phyloP scores from a whole-genome alignment of 2,888 invertebrate genomes.

The Microctonus aethiopoides region DNA sequence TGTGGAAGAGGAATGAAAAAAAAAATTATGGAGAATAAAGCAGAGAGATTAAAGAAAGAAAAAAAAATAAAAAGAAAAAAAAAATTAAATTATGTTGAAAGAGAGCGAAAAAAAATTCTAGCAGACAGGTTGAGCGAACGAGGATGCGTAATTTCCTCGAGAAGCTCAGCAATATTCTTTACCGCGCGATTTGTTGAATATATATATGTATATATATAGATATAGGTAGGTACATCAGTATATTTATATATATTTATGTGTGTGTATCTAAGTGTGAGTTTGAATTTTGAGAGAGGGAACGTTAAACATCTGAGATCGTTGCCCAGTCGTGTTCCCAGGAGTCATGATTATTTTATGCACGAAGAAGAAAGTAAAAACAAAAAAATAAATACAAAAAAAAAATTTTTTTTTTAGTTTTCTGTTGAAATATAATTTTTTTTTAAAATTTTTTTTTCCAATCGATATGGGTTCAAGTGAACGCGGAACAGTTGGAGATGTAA shows the following conservation, averaged over 20 bases:
- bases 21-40: too few relatives aligned
- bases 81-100: slow-evolving; percentile 8
- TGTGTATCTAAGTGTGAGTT: background rate
- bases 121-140: background rate
- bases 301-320: slow-evolving; percentile 25
- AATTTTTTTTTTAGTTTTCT: background rate
- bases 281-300: slow-evolving; percentile 12
- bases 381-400: too few relatives aligned
- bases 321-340: slow-evolving; percentile 6
- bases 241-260: background rate
- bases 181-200: slow-evolving; percentile 10
- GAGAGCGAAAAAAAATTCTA: slow-evolving; percentile 22
- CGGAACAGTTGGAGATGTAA: too few relatives aligned
- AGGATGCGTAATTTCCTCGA: slow-evolving; percentile 32
- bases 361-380: background rate
- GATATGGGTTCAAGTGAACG: too few relatives aligned
- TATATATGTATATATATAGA: background rate
- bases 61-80: slow-evolving; percentile 62
- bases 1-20: too few relatives aligned
- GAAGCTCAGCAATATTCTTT: slow-evolving; percentile 18
- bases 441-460: too few relatives aligned
- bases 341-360: slow-evolving; percentile 19
- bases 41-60: too few relatives aligned
- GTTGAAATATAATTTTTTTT: too few relatives aligned
- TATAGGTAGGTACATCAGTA: slow-evolving; percentile 12